Evolutionary conservation across 2,797 vertebrate species (phyloP), one percentile per base, ranked within the genome.

Genomic region (Argentina silus): DNA sequence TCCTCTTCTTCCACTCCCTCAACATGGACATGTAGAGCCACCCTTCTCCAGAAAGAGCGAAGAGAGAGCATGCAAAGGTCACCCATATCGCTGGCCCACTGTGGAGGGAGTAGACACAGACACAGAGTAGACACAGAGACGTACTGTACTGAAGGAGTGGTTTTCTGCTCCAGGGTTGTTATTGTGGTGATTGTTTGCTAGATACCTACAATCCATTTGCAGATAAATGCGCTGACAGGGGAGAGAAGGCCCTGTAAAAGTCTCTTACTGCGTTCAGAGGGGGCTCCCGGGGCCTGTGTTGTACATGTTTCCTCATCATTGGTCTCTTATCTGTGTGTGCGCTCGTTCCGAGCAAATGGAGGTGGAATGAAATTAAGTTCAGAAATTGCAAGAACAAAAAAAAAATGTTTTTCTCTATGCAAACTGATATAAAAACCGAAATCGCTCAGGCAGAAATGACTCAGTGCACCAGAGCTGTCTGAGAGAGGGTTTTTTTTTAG

Each of bases 201-300:
- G 93, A 94, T 95, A 94, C 88, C 91, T 91, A 92, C 91, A 93
- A 93, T 92, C 91, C 91, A 93, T 93, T 93, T 93, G 90, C 88
- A 93, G 93, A 93, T 93, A 94, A 93, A 93, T 93, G 92, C 89
- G 90, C 89, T 91, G 91, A 92, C 92, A 91, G 92, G 91, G 90
- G 88, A 88, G 87, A 91, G 90, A 90, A 83, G 90, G 87, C 88
- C 91, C 92, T 89, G 91, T 93, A 92, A 93, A 93, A 92, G 91
- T 91, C 87, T 91, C 91, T 92, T 91, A 93, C 92, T 91, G 92
- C 91, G 89, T 87, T 92, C 87, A 77, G 90, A 89, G 87, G 87
- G 91, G 89, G 90, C 91, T 93, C 92, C 79, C 79, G 88, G 91
- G 90, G 88, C 86, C 90, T 89, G 88, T 92, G 90, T 92, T 68